Conservation (phyloP, 2,888 invertebrate species). For the Agriopis leucophaearia region DNA sequence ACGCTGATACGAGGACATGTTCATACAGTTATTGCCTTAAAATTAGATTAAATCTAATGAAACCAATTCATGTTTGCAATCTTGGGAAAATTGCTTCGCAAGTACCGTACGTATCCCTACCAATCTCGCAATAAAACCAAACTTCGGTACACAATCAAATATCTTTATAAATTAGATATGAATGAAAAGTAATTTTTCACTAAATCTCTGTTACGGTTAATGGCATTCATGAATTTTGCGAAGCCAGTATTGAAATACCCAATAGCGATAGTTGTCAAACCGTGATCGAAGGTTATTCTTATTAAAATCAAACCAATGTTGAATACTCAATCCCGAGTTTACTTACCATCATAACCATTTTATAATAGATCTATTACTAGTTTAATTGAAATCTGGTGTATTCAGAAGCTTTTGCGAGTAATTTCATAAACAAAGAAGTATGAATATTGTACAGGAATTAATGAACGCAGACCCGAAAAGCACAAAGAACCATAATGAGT, state of each 20-base stretch:
- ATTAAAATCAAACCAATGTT: conserved; percentile 16
- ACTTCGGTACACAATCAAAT: conserved; percentile 40
- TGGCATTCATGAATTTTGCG: conserved; percentile 26
- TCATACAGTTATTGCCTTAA: conserved; percentile 35
- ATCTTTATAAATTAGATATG: conserved; percentile 48
- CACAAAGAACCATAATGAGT: conserved; percentile 67
- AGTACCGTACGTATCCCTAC: conserved; percentile 17
- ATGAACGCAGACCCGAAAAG: conserved; percentile 58
- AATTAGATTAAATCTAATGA: conserved; percentile 37
- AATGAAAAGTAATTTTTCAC: conserved; percentile 45
- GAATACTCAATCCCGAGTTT: conserved; percentile 10
- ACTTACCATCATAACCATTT: conserved; percentile 3
- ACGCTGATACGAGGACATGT: conserved; percentile 28
- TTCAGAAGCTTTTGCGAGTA: conserved; percentile 13
- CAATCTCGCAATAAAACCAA: conserved; percentile 31
- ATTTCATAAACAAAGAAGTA: conserved; percentile 27
- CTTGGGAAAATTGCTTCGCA: conserved; percentile 30
- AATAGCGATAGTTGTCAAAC: conserved; percentile 41
- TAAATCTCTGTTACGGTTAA: conserved; percentile 38
- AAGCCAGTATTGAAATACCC: conserved; percentile 20
- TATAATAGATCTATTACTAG: conserved; percentile 14
- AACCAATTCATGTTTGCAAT: conserved; percentile 39
- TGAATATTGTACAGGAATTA: conserved; percentile 55
- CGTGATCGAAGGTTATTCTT: conserved; percentile 21
- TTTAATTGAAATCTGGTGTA: conserved; percentile 20